Evolutionary conservation across 37 sponge, comb jelly and placozoan species (phyloP).

Genomic region (Ianthella basta): DNA sequence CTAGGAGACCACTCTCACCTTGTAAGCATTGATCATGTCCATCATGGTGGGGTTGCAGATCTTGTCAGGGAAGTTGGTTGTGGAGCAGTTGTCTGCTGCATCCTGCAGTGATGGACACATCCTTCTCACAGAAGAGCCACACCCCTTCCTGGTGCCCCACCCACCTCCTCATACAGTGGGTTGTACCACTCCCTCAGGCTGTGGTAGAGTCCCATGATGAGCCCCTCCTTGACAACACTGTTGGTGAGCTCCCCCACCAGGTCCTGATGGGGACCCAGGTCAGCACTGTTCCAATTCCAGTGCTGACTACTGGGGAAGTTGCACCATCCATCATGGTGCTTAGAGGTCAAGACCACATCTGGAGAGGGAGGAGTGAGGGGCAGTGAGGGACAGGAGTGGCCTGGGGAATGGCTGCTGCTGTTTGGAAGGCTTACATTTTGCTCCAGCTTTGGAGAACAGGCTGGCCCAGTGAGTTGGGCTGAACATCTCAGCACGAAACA

Average conservation of each 20-base stretch:
- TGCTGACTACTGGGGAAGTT: slow-evolving; percentile 71
- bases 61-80: slow-evolving; percentile 64
- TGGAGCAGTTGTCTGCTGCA: slow-evolving; percentile 57
- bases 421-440: slow-evolving; percentile 66
- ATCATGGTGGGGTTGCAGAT: slow-evolving; percentile 70
- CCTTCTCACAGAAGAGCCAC: too few relatives aligned
- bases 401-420: too few relatives aligned
- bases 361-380: background rate
- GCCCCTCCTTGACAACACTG: slow-evolving; percentile 65
- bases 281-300: slow-evolving; percentile 88
- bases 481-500: slow-evolving; percentile 84
- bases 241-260: slow-evolving; percentile 66
- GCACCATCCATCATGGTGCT: slow-evolving; percentile 88
- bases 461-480: slow-evolving; percentile 79
- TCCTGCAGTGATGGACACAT: slow-evolving; percentile 26
- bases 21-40: slow-evolving; percentile 58
- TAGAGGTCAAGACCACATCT: slow-evolving; percentile 84
- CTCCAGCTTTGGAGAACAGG: slow-evolving; percentile 78
- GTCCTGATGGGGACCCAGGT: slow-evolving; percentile 72
- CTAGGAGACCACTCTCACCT: slow-evolving; percentile 30
- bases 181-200: slow-evolving; percentile 87
- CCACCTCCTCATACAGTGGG: slow-evolving; percentile 64
- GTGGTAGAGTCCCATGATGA: slow-evolving; percentile 82
- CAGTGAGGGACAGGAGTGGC: too few relatives aligned
- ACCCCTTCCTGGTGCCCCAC: background rate